Base-by-base conservation (phyloP, 2,113 vertebrate genomes). In the Tympanuchus pallidicinctus region DNA sequence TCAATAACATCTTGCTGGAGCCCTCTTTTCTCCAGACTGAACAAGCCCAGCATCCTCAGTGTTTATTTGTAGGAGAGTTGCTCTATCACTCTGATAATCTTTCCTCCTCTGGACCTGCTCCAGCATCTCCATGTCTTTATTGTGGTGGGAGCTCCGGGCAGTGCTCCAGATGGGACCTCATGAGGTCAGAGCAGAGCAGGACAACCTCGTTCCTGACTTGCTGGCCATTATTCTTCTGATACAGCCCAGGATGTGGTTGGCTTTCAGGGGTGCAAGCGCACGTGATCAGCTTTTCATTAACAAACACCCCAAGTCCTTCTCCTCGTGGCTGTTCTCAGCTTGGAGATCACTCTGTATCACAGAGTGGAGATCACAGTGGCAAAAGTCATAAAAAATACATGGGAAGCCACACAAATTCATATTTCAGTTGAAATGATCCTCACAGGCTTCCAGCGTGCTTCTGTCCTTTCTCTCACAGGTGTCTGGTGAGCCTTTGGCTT, bases 311-410 rank as follows among this genome's bases (percentile, higher is more conserved):
- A 57, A 57, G 30, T n/a, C 30, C 56, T 57, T 32, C 30, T 56
- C 18, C 30, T 32, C 56, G 20, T 11, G 18, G 56, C 30, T 57
- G 56, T 32, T 57, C 18, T n/a, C 56, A 66, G 10, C 50, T n/a
- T 54, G 45, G 40, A 61, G 18, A 28, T 25, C 1, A 45, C 24
- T 45, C 30, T 0, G 0, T 54, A 38, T 38, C 38, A 38, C 38
- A 38, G 38, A 13, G 32, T 59, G 9, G 38, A 38, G 38, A 38
- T 10, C 38, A 38, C 38, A 38, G 38, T 57, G 71, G 28, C 54
- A 94, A 74, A 88, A 72, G 16, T 8, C 13, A 21, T 52, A 71
- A 88, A 81, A 70, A 28, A 8, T 71, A 34, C 10, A 19, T 8
- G 10, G 38, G 30, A 84, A 82, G 13, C 22, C 47, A 66, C 32